Evolutionary conservation across 2,797 vertebrate species (phyloP).

Genomic region (Urophycis tenuis): DNA sequence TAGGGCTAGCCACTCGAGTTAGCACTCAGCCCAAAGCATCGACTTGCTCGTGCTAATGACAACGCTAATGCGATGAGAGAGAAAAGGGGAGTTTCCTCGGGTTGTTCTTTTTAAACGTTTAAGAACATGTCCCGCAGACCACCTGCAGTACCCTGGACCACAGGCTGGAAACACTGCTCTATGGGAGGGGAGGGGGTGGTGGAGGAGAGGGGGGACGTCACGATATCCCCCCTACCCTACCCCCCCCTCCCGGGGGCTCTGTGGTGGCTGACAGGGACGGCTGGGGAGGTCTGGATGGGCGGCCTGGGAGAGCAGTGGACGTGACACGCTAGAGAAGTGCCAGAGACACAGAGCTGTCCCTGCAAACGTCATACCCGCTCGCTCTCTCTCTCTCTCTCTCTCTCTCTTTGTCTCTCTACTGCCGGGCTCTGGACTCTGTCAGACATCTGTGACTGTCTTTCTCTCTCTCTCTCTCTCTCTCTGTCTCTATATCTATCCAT

Average conservation of each 20-base stretch:
- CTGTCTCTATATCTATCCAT: conserved; percentile 27
- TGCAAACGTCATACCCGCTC: conserved; percentile 44
- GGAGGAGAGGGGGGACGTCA: background rate
- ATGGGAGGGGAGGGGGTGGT: background rate
- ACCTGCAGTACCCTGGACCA: background rate
- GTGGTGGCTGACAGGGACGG: conserved; percentile 14
- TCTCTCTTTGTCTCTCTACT: conserved; percentile 37
- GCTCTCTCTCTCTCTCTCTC: conserved; percentile 34
- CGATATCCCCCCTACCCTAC: conserved; percentile 27
- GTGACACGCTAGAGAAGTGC: conserved; percentile 57
- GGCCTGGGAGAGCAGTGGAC: conserved; percentile 51
- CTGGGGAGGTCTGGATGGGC: conserved; percentile 13
- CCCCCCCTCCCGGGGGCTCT: conserved; percentile 43
- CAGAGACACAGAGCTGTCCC: conserved; percentile 37
- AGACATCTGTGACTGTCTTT: conserved; percentile 42
- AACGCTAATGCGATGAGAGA: background rate
- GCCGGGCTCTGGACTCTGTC: conserved; percentile 59
- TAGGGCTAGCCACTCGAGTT: background rate
- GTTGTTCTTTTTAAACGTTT: background rate
- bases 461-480: conserved; percentile 22
- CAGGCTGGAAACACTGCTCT: background rate
- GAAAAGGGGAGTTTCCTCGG: too few species aligned
- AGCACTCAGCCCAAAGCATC: background rate
- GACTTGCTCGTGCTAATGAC: background rate
- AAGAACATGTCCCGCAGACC: too few species aligned